Base-by-base conservation (phyloP, 35 echinoderm and acorn worm genomes). In the Heliocidaris tuberculata region DNA sequence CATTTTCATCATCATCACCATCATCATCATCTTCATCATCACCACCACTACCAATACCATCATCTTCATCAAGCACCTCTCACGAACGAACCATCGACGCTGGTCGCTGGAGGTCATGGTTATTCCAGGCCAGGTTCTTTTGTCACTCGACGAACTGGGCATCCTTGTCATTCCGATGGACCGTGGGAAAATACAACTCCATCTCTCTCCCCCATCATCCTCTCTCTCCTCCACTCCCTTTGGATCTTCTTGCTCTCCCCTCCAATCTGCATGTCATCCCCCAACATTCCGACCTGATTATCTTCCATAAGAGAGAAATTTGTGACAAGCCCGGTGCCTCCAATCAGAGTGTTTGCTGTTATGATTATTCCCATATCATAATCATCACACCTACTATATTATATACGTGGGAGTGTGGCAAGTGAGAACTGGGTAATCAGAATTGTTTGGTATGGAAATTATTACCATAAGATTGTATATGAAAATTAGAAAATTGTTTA, bases 131-230 rank as follows among this genome's bases (percentile, higher is more conserved):
- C 15, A 27, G 19, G 7, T 27, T 89, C 87, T 89, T 48, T 89
- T 89, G 87, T 48, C 87, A 48, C 31, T 89, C 87, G 32, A 16
- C 70, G 70, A 85, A 85, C 70, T 29, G 15, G 15, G 70, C 87
- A 89, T 89, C 87, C 87, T 89, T 89, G 87, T 89, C 87, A 89
- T 89, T 89, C 87, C 87, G 47, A 89, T 48, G 31, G 87, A 89
- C 87, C 87, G 87, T 89, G 87, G 87, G 87, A 89, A 89, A 89
- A 32, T 89, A 89, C 87, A 89, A 35, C 87, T 89, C 87, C 87
- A 89, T 89, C 87, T 48, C 87, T 48, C 87, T 47, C 47, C 87
- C 31, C 15, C 87, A 47, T 89, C 87, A 89, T 42, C 87, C 87
- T 30, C 32, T 48, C 86, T 89, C 87, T 89, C 87, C 87, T 48